A percentile compares a stretch with the other conserved stretches of the same genome.
These are phyloP conservation scores for Ganaspis sp. DNA, from an alignment of 1,140 invertebrate species.

Conservation along the genomic window DNA sequence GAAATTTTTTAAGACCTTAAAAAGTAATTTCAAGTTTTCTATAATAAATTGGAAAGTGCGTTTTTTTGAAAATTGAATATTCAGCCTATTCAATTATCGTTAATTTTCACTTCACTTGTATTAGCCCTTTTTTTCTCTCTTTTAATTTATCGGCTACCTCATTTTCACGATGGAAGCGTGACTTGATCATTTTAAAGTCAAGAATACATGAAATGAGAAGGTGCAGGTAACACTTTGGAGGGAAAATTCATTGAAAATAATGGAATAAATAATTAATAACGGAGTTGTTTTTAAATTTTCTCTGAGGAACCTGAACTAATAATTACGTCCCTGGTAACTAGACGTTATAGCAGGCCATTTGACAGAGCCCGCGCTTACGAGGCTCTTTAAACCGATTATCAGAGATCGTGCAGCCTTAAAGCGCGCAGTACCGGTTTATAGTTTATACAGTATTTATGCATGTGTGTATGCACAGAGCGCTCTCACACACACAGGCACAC, in stretches of 20 bases:
- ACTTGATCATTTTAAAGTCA: not conserved
- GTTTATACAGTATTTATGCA: slow-evolving; percentile 21
- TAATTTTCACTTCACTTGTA: not conserved
- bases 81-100: not conserved
- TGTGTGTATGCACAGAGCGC: not conserved
- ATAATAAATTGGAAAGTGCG: no score
- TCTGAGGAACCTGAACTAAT: not conserved
- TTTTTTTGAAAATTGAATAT: no score
- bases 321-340: slow-evolving; percentile 26
- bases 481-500: not conserved
- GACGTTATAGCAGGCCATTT: slow-evolving; percentile 19
- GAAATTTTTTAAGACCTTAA: no score
- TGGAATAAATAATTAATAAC: slow-evolving; percentile 10
- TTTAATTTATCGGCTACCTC: not conserved
- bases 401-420: slow-evolving; percentile 41
- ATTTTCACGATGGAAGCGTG: not conserved
- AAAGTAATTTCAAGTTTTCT: no score
- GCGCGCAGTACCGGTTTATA: slow-evolving; percentile 36
- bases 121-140: not conserved
- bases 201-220: not conserved
- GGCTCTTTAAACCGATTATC: slow-evolving; percentile 52
- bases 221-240: not conserved
- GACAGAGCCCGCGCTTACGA: slow-evolving; percentile 45
- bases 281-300: not conserved
- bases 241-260: slow-evolving; percentile 11